These are phyloP conservation scores for Pyrrhia umbra DNA, from an alignment of 2,888 invertebrate genomes.

Conservation along the genomic window DNA sequence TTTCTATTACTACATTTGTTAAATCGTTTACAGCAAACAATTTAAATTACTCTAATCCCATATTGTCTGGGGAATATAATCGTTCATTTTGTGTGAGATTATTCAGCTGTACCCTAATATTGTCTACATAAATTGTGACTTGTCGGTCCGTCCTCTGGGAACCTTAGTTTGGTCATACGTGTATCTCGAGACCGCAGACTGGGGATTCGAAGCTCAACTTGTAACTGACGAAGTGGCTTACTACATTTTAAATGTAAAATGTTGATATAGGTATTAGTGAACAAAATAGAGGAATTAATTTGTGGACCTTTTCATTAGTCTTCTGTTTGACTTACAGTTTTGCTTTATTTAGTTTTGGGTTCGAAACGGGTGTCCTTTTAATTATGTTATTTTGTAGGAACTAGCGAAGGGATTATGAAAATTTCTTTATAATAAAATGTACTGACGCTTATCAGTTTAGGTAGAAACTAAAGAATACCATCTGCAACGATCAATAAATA, in stretches of 20 bases:
- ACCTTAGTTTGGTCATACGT: slow-evolving; percentile 55
- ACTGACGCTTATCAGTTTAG: too few relatives aligned
- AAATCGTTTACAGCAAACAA: slow-evolving; percentile 48
- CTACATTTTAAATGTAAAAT: slow-evolving; percentile 23
- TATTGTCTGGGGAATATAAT: slow-evolving; percentile 54
- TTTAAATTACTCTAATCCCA: slow-evolving; percentile 44
- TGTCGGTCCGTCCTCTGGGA: slow-evolving; percentile 47
- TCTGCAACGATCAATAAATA: too few relatives aligned
- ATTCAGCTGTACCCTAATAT: slow-evolving; percentile 61
- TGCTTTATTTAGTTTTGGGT: background rate
- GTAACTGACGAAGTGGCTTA: slow-evolving; percentile 38
- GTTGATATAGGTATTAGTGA: slow-evolving; percentile 2
- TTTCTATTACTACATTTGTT: slow-evolving; percentile 43
- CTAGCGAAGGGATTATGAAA: too few relatives aligned
- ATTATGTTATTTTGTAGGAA: too few relatives aligned
- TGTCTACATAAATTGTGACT: slow-evolving; percentile 64
- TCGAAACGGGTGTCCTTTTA: too few relatives aligned
- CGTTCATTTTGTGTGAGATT: slow-evolving; percentile 54
- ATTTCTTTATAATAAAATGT: too few relatives aligned
- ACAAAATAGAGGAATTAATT: background rate
- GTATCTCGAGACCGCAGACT: slow-evolving; percentile 40
- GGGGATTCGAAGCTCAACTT: slow-evolving; percentile 49
- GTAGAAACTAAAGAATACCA: too few relatives aligned
- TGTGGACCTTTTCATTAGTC: background rate
- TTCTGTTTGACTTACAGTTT: background rate